phyloP scores from a whole-genome alignment of 2,888 invertebrate genomes.

The Antitype chi region DNA sequence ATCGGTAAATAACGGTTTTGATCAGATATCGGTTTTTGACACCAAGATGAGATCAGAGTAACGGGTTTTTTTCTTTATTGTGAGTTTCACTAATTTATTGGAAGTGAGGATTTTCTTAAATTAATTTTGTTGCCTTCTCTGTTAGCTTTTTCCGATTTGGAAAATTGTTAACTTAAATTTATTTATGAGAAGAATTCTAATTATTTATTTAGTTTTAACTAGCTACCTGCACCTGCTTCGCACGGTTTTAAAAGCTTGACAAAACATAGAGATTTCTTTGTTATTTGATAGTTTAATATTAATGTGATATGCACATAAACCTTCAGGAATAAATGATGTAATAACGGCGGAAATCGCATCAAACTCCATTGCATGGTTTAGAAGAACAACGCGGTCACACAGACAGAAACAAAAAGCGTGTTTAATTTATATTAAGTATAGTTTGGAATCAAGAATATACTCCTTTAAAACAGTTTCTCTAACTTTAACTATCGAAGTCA shows the following conservation, averaged over 20 bases:
- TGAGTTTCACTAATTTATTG: conserved; percentile 3
- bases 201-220: not conserved
- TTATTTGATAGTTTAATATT: no score
- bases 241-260: no score
- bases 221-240: no score
- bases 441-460: no score
- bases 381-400: no score
- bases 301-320: no score
- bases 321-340: no score
- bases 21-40: conserved; percentile 57
- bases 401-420: no score
- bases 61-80: conserved; percentile 60
- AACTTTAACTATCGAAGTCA: not conserved
- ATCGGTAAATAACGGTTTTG: conserved; percentile 74
- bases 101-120: not conserved
- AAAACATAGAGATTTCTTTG: no score
- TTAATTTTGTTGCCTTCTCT: not conserved
- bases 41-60: conserved; percentile 69
- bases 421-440: no score
- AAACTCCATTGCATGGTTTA: no score
- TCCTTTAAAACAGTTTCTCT: not conserved
- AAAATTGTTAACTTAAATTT: not conserved
- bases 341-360: no score
- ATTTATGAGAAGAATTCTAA: not conserved
- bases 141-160: not conserved